Evolutionary conservation across 2,797 vertebrate species (phyloP).

Genomic region (Thripadectes ignobilis): DNA sequence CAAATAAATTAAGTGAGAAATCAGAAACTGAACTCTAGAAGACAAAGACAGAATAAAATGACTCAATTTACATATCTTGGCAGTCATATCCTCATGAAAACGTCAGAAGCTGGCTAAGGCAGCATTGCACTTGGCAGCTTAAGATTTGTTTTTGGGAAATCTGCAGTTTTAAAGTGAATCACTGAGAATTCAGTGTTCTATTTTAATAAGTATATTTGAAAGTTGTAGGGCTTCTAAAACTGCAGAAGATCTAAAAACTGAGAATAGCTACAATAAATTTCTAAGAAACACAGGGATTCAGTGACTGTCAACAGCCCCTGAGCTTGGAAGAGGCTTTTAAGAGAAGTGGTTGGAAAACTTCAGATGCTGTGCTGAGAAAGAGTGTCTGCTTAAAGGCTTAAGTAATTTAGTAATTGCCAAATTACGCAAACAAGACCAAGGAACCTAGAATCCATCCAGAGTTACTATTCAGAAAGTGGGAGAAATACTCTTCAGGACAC

Average conservation of each 20-base stretch:
- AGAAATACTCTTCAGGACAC: not conserved
- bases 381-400: not conserved
- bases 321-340: not conserved
- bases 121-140: not conserved
- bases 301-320: not conserved
- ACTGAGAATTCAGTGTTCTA: not conserved
- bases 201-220: not conserved
- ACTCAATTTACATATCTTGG: constrained; percentile 21
- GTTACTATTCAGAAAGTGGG: not conserved
- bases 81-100: not conserved
- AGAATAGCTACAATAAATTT: not conserved
- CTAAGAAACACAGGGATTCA: not conserved
- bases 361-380: not conserved
- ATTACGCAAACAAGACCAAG: not conserved
- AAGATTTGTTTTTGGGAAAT: constrained; percentile 9
- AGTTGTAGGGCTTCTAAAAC: not conserved
- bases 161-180: constrained; percentile 2
- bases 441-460: not conserved
- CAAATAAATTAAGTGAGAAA: not conserved
- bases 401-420: not conserved
- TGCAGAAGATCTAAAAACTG: not conserved
- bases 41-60: constrained; percentile 9
- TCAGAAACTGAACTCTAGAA: not conserved
- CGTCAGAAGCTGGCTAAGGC: not conserved
- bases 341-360: not conserved